These are phyloP conservation scores for Zapornia atra DNA, from an alignment of 2,113 vertebrate genomes.

Conservation along the genomic window DNA sequence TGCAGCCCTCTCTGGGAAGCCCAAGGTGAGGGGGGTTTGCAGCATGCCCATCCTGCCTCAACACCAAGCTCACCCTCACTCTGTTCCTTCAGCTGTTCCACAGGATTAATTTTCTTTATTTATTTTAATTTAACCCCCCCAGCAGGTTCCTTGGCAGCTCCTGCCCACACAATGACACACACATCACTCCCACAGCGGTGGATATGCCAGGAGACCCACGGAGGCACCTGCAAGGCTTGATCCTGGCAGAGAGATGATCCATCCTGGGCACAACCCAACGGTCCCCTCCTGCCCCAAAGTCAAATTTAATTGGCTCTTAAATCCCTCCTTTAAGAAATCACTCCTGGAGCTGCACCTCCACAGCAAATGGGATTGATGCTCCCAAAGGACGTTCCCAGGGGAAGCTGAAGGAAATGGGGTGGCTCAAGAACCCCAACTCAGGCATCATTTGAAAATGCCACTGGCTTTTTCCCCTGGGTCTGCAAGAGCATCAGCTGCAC, in stretches of 20 bases:
- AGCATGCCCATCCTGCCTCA: background rate
- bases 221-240: background rate
- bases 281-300: background rate
- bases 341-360: background rate
- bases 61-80: background rate
- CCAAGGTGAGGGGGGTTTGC: background rate
- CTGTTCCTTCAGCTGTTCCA: background rate
- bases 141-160: background rate
- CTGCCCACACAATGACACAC: background rate
- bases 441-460: background rate
- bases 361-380: rapidly evolving
- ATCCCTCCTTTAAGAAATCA: background rate
- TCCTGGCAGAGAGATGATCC: background rate
- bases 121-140: background rate
- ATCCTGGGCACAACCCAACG: background rate
- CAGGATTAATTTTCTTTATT: background rate
- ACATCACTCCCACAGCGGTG: background rate
- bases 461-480: rapidly evolving
- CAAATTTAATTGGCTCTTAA: background rate
- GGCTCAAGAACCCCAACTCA: background rate
- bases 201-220: background rate
- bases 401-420: background rate
- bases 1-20: background rate
- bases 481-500: background rate
- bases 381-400: background rate